Evolutionary conservation across 2,113 vertebrate species (phyloP).

Genomic region (Riparia riparia): DNA sequence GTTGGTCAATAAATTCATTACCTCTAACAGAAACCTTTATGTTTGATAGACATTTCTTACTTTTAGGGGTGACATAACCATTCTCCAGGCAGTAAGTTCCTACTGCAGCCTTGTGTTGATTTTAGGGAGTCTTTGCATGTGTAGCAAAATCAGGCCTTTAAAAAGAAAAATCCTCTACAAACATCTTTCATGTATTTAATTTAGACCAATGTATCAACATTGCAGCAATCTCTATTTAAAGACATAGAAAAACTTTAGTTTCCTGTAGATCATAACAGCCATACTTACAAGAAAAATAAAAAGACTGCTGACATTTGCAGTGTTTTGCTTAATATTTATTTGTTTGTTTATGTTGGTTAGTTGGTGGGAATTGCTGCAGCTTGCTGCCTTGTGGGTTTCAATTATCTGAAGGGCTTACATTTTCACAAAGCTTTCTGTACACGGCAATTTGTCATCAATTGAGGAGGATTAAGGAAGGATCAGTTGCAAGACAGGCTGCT

Average conservation of each 20-base stretch:
- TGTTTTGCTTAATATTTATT: neutral
- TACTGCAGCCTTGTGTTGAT: neutral
- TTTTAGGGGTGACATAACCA: neutral
- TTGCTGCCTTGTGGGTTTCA: neutral
- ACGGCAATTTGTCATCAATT: constrained; percentile 55
- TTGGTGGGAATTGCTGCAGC: constrained; percentile 7
- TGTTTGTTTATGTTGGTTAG: neutral
- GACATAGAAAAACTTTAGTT: neutral
- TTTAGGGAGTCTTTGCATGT: neutral
- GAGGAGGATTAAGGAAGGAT: constrained; percentile 46
- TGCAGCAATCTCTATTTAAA: neutral
- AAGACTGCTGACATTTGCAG: neutral
- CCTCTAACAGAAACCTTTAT: neutral
- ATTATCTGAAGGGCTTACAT: constrained; percentile 19
- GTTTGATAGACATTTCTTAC: neutral
- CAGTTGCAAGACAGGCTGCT: constrained; percentile 57
- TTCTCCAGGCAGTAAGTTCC: neutral
- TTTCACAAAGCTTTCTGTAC: constrained; percentile 40
- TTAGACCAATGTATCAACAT: neutral
- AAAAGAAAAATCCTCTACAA: neutral
- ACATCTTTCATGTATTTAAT: neutral
- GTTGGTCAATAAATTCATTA: neutral
- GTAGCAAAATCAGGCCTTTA: neutral
- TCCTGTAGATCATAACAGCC: neutral
- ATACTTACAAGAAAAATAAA: neutral